Base-by-base conservation (phyloP, 2,888 invertebrate genomes). In the Actias luna region DNA sequence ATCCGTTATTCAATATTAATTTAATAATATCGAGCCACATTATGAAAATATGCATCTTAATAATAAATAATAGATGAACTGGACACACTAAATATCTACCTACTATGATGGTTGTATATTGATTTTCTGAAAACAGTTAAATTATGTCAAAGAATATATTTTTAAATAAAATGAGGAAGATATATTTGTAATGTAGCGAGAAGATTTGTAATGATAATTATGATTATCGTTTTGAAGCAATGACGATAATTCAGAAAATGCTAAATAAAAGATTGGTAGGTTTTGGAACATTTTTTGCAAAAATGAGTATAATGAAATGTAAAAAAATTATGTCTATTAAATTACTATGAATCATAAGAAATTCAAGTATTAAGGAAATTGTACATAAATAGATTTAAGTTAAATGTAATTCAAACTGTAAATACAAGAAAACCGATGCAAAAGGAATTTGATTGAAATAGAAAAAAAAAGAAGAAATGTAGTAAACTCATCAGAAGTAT, bases 401-500 rank as follows among this genome's bases (percentile, higher is more conserved):
- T 33, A 33, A 33, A 14, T 14, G 42, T 58, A 31, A 42, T 46
- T 25, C 59, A 33, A 66, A 65, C 61, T 84, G 84, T 88, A 86
- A 64, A 86, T 85, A 79, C 63, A 59, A 71, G 73, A 72, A 61
- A 68, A 67, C 82, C 82, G 83, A 88, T 87, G 88, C 85, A 82
- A 85, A 85, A 79, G 84, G 88, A 90, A 88, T 89, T 89, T 85
- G 85, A 80, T 79, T 83, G 2, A 5, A n/a, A 29, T 29, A 29
- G 29, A 55, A 25, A 52, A 14, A 52, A 52, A 39, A 39, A 16
- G 7, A 39, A 39, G n/a, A n/a, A 39, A 29, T 27, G 29, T 52
- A 27, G 25, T 16, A 16, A 55, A 55, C 16, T 7, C 0, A 55
- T 55, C 16, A 29, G 8, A 55, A 55, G n/a, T 29, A 29, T 29